Evolutionary conservation across 2,888 invertebrate genomes (phyloP).

Genomic region (Platerodrilus igneus): DNA sequence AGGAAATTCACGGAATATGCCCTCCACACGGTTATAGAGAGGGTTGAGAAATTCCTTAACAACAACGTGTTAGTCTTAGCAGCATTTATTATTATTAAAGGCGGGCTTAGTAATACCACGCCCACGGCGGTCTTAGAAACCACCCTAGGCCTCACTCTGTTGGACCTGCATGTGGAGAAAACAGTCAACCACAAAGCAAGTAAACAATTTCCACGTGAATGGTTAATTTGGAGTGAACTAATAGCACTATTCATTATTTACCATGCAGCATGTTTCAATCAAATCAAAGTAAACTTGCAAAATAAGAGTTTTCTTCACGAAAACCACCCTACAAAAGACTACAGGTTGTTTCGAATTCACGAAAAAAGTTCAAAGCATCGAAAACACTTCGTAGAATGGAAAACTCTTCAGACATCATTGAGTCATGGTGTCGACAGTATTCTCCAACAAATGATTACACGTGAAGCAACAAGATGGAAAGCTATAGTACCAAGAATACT

Average conservation of each 20-base stretch:
- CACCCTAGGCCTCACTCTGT: no score
- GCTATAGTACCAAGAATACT: background rate
- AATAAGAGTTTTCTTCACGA: constrained; percentile 1
- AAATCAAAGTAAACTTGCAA: background rate
- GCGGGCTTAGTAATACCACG: no score
- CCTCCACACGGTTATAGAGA: no score
- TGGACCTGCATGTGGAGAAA: background rate
- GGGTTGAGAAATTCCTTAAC: no score
- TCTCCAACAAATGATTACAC: constrained; percentile 1
- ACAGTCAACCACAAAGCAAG: background rate
- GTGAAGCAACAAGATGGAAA: background rate
- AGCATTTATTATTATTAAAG: no score
- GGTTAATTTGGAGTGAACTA: constrained; percentile 5
- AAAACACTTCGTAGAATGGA: background rate
- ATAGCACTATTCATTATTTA: constrained; percentile 1
- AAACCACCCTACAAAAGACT: no score
- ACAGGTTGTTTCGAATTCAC: no score
- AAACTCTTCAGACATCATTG: background rate
- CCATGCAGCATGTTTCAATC: background rate
- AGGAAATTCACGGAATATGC: no score
- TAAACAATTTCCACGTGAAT: constrained; percentile 1
- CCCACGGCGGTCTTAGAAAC: no score
- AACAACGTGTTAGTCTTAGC: no score
- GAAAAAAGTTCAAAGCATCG: no score
- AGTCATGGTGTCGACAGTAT: background rate